Percentiles rank a stretch among this genome's conserved stretches.
phyloP scores from a whole-genome alignment of 2,797 vertebrate genomes.

The Gorsachius magnificus region DNA sequence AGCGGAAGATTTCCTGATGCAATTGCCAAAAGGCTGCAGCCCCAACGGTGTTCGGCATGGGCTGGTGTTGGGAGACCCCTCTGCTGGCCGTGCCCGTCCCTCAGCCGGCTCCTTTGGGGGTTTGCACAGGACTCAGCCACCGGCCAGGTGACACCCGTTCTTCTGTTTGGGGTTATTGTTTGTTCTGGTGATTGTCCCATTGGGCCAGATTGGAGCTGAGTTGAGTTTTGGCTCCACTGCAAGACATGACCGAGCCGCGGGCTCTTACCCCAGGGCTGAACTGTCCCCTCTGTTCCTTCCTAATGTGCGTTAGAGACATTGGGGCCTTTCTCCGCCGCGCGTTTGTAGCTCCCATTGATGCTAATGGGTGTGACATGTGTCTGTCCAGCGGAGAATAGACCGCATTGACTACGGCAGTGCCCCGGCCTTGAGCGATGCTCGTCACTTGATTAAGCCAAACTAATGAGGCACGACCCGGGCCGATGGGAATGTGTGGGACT shows the following conservation, averaged over 20 bases:
- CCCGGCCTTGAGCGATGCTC: neutral
- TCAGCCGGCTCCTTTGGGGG: fast-evolving
- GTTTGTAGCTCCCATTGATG: constrained; percentile 32
- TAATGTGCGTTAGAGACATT: constrained; percentile 17
- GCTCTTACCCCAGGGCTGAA: constrained; percentile 18
- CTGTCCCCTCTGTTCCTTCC: neutral
- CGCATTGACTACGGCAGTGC: constrained; percentile 45
- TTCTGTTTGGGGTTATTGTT: neutral
- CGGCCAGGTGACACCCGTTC: neutral
- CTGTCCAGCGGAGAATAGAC: constrained; percentile 63
- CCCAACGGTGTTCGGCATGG: fast-evolving
- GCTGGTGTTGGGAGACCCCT: neutral
- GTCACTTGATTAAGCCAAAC: constrained; percentile 71
- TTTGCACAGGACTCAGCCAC: neutral
- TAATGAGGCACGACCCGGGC: constrained; percentile 57
- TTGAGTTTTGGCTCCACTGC: neutral
- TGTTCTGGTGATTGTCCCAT: neutral
- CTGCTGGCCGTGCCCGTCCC: neutral
- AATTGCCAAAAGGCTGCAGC: neutral
- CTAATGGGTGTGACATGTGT: constrained; percentile 70
- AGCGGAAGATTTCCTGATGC: neutral
- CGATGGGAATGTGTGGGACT: constrained; percentile 38
- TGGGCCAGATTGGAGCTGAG: neutral
- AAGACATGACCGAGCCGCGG: neutral
- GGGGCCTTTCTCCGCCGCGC: constrained; percentile 37